A percentile compares a stretch with the other conserved stretches of the same genome.
Conservation (phyloP, 2,113 vertebrate genomes). For the Anarhynchus alexandrinus region DNA sequence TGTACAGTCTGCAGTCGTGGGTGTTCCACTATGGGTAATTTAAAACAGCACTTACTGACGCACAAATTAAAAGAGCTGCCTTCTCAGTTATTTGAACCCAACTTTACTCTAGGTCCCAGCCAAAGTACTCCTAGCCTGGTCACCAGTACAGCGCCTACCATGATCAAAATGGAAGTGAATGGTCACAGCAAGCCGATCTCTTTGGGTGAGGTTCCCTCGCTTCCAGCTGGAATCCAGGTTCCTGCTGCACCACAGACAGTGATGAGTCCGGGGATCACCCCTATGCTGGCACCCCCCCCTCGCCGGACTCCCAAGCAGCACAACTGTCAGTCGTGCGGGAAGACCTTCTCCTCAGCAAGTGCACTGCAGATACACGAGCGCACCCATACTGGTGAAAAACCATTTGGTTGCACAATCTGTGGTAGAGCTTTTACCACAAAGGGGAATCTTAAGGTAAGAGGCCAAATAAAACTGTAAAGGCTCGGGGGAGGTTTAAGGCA, state of each 20-base stretch:
- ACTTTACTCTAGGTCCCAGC: constrained; percentile 85
- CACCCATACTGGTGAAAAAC: constrained; percentile 98
- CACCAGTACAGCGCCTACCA: constrained; percentile 85
- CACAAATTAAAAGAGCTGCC: constrained; percentile 79
- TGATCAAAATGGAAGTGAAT: constrained; percentile 98
- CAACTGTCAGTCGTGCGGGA: constrained; percentile 98
- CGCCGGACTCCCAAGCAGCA: constrained; percentile 98
- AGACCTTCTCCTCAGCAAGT: constrained; percentile 98
- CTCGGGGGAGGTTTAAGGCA: neutral
- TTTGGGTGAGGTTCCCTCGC: constrained; percentile 85
- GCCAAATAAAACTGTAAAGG: constrained; percentile 44
- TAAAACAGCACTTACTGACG: constrained; percentile 86
- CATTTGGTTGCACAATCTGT: constrained; percentile 97
- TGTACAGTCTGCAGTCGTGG: constrained; percentile 81
- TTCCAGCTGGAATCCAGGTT: constrained; percentile 87
- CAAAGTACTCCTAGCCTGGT: constrained; percentile 88
- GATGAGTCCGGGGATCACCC: constrained; percentile 89
- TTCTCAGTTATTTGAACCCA: constrained; percentile 80
- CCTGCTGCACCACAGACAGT: constrained; percentile 85
- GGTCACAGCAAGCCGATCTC: constrained; percentile 90
- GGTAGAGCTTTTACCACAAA: constrained; percentile 99
- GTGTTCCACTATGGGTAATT: constrained; percentile 85
- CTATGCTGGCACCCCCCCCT: constrained; percentile 95
- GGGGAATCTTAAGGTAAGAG: constrained; percentile 98
- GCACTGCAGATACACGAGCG: constrained; percentile 99